These are phyloP conservation scores for Pungitius pungitius DNA, from an alignment of 2,113 vertebrate species.

Conservation along the genomic window DNA sequence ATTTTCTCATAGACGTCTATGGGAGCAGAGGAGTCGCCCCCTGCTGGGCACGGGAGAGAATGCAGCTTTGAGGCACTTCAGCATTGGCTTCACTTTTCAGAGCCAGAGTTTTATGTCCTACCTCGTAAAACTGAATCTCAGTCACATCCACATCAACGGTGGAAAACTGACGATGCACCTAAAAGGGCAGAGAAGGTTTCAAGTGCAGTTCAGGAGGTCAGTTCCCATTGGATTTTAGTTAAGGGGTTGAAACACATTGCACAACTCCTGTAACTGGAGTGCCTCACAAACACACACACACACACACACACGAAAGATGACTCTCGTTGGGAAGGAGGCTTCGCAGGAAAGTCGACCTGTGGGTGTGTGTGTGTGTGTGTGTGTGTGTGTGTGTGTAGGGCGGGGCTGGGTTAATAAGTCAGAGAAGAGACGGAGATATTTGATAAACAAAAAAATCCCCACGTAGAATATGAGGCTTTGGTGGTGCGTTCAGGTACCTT, in stretches of 20 bases:
- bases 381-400: conserved; percentile 16
- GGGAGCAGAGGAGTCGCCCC: background rate
- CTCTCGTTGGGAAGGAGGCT: conserved; percentile 11
- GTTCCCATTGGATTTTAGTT: conserved; percentile 51
- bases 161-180: background rate
- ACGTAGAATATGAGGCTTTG: too few relatives aligned
- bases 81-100: too few relatives aligned
- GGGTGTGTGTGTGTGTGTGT: background rate
- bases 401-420: conserved; percentile 47
- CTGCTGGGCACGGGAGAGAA: background rate
- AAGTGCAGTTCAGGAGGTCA: conserved; percentile 35
- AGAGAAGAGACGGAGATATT: conserved; percentile 26
- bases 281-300: conserved; percentile 25
- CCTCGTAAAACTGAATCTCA: too few relatives aligned
- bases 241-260: conserved; percentile 58
- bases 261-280: conserved; percentile 65
- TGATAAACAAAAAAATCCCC: background rate
- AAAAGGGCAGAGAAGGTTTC: background rate
- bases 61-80: background rate
- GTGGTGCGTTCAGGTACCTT: background rate
- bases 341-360: background rate
- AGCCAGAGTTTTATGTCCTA: too few relatives aligned
- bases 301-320: conserved; percentile 32
- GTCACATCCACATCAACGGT: too few relatives aligned
- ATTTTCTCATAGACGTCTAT: too few relatives aligned